These are phyloP conservation scores for Hippocampus guttulatus DNA, from an alignment of 2,113 vertebrate species.

Conservation along the genomic window DNA sequence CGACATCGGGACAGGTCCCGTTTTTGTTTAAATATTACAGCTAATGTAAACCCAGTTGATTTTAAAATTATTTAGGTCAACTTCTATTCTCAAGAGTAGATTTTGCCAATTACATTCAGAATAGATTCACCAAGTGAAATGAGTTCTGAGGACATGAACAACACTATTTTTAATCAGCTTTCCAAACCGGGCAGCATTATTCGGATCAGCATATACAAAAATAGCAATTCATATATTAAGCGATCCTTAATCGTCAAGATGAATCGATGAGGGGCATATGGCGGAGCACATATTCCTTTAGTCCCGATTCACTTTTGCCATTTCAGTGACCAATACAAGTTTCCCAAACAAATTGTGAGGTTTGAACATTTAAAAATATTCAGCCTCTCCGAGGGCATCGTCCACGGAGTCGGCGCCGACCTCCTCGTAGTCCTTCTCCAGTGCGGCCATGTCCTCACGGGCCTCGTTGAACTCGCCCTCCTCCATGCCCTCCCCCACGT, in stretches of 20 bases:
- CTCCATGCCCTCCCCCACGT: constrained; percentile 82
- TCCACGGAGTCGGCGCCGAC: constrained; percentile 76
- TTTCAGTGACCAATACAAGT: background rate
- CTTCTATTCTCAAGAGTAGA: too few relatives aligned
- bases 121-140: too few relatives aligned
- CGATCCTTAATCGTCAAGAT: background rate
- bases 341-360: background rate
- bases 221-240: background rate
- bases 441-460: constrained; percentile 78
- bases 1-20: too few relatives aligned
- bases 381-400: background rate
- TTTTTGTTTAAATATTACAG: background rate
- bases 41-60: background rate
- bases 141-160: too few relatives aligned
- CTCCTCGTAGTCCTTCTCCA: constrained; percentile 84
- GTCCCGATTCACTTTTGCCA: background rate
- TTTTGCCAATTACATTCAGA: too few relatives aligned
- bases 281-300: background rate
- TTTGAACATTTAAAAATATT: background rate
- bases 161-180: too few relatives aligned
- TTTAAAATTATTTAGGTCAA: background rate
- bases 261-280: background rate
- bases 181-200: too few relatives aligned
- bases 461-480: constrained; percentile 82
- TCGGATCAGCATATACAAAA: background rate